These are phyloP conservation scores for Ivindomyrus marchei DNA, from an alignment of 2,113 vertebrate species.

Conservation along the genomic window DNA sequence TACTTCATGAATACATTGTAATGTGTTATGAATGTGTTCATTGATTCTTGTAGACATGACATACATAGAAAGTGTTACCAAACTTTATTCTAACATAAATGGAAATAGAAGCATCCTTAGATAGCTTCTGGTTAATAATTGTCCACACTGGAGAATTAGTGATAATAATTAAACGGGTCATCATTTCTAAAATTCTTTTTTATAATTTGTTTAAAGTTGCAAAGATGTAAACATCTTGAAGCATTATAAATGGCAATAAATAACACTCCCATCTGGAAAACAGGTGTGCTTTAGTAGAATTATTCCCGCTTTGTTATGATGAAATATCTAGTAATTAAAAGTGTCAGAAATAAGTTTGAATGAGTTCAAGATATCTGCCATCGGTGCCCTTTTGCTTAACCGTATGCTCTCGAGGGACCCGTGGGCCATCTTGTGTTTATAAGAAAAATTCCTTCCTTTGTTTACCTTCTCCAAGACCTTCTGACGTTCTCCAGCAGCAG, in stretches of 20 bases:
- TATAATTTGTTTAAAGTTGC: neutral
- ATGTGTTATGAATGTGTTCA: neutral
- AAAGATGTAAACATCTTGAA: neutral
- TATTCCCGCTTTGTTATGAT: neutral
- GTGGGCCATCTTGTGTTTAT: slow-evolving; percentile 16
- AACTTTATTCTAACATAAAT: neutral
- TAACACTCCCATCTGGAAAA: neutral
- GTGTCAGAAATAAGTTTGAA: neutral
- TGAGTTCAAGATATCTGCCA: neutral
- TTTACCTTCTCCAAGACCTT: slow-evolving; percentile 21
- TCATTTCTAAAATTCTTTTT: neutral
- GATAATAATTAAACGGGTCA: neutral
- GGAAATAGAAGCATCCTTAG: neutral
- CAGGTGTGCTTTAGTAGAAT: neutral
- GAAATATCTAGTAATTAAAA: neutral
- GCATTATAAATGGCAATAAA: neutral
- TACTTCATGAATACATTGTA: neutral
- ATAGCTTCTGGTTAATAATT: neutral
- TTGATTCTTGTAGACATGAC: neutral
- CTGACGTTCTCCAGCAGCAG: slow-evolving; percentile 23
- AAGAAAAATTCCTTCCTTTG: slow-evolving; percentile 25
- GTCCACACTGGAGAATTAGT: neutral
- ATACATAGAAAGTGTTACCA: neutral
- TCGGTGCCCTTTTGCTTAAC: neutral
- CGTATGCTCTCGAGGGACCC: neutral